Evolutionary conservation across 37 sponge, comb jelly and placozoan species (phyloP).

Genomic region (Ephydatia muelleri): DNA sequence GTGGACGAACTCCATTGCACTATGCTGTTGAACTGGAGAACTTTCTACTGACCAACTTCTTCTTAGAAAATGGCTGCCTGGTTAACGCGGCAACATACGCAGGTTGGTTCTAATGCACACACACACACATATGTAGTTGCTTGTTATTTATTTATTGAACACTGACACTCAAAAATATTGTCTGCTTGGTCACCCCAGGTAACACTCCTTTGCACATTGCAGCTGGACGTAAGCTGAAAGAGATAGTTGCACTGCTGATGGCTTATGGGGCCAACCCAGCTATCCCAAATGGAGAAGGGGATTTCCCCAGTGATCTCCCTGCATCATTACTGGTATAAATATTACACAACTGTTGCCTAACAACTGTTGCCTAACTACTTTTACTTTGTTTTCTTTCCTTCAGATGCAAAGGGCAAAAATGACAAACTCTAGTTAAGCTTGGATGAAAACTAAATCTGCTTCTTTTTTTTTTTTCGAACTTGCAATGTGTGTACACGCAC

Average conservation of each 20-base stretch:
- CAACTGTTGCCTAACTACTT: neutral
- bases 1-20: conserved; percentile 83
- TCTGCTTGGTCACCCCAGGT: conserved; percentile 26
- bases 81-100: conserved; percentile 78
- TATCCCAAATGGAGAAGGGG: conserved; percentile 80
- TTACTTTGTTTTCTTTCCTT: neutral
- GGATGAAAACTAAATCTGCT: neutral
- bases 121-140: neutral
- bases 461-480: neutral
- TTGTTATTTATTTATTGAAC: neutral
- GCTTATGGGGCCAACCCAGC: conserved; percentile 86
- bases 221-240: conserved; percentile 79
- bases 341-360: too few species aligned
- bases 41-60: conserved; percentile 67
- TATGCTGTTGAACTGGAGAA: conserved; percentile 88
- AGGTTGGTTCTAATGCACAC: conserved; percentile 28
- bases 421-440: neutral
- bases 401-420: neutral
- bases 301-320: conserved; percentile 78
- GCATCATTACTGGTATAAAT: conserved; percentile 65
- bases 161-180: conserved; percentile 5
- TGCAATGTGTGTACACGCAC: neutral
- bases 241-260: conserved; percentile 86
- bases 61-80: conserved; percentile 65
- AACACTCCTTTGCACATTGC: conserved; percentile 90